A percentile compares a stretch with the other conserved stretches of the same genome.
phyloP scores from a whole-genome alignment of 2,797 vertebrate genomes.

The Xenentodon cancila region DNA sequence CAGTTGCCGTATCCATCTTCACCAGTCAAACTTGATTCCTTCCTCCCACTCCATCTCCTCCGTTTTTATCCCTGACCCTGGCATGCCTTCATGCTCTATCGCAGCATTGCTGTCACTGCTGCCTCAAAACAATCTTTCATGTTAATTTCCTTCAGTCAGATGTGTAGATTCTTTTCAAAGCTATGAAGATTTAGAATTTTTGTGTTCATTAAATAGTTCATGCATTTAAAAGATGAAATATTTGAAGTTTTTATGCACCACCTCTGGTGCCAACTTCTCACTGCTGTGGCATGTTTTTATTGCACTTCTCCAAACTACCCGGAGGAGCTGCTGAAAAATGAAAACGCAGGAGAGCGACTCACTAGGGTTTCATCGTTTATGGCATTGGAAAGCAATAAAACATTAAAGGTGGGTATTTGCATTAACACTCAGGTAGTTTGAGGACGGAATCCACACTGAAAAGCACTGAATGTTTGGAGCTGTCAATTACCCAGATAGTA shows the following conservation, averaged over 20 bases:
- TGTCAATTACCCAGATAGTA: slow-evolving; percentile 42
- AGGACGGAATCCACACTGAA: slow-evolving; percentile 17
- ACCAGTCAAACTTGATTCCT: slow-evolving; percentile 35
- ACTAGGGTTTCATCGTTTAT: slow-evolving; percentile 2
- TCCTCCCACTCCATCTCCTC: slow-evolving; percentile 16
- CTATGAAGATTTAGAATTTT: too few species aligned
- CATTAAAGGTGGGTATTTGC: slow-evolving; percentile 6
- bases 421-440: slow-evolving; percentile 13
- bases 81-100: background rate
- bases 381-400: slow-evolving; percentile 11
- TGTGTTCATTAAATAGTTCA: too few species aligned
- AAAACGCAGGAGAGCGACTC: slow-evolving; percentile 2
- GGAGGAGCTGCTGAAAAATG: slow-evolving; percentile 28
- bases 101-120: slow-evolving; percentile 33
- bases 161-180: too few species aligned
- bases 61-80: slow-evolving; percentile 5
- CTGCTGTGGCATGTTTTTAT: slow-evolving; percentile 11
- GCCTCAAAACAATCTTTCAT: slow-evolving; percentile 7
- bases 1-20: slow-evolving; percentile 31
- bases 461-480: slow-evolving; percentile 37
- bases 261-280: slow-evolving; percentile 15
- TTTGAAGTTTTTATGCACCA: slow-evolving; percentile 1
- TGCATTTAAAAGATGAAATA: too few species aligned
- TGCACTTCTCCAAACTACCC: slow-evolving; percentile 15
- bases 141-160: slow-evolving; percentile 15